Evolutionary conservation across 2,113 vertebrate genomes (phyloP).

Genomic region (Tetrao urogallus): DNA sequence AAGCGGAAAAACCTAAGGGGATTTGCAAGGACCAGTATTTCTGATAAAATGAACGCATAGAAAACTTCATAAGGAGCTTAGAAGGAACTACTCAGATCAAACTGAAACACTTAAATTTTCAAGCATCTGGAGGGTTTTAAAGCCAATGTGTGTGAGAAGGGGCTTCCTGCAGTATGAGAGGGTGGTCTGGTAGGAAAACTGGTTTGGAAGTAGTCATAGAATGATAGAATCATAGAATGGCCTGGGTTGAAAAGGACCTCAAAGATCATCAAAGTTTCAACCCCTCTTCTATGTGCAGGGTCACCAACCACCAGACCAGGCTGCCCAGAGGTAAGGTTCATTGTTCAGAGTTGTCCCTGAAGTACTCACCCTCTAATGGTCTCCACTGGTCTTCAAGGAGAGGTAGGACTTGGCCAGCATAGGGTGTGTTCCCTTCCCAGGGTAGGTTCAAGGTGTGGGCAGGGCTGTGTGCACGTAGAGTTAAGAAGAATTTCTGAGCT

Average conservation of each 20-base stretch:
- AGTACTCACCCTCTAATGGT: not conserved
- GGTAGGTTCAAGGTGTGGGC: not conserved
- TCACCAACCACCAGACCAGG: too few species aligned
- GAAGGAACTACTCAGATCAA: not conserved
- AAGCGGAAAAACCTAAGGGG: not conserved
- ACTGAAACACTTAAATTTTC: not conserved
- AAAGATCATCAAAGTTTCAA: too few species aligned
- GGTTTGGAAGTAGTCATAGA: not conserved
- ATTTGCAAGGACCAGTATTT: not conserved
- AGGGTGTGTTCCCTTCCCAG: not conserved
- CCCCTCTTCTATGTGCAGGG: too few species aligned
- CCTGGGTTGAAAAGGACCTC: too few species aligned
- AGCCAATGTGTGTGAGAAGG: not conserved
- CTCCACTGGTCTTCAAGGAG: not conserved
- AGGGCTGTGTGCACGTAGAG: not conserved
- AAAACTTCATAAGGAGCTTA: not conserved
- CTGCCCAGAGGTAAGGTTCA: too few species aligned
- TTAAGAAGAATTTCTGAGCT: not conserved
- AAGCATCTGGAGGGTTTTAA: not conserved
- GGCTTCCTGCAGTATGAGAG: not conserved
- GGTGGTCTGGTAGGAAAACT: not conserved
- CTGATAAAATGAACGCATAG: not conserved
- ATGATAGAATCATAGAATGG: too few species aligned
- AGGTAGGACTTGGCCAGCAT: rapidly evolving
- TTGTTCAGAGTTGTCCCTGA: not conserved